Evolutionary conservation across 1,140 invertebrate species (phyloP).

Genomic region (Drosophila pachea): DNA sequence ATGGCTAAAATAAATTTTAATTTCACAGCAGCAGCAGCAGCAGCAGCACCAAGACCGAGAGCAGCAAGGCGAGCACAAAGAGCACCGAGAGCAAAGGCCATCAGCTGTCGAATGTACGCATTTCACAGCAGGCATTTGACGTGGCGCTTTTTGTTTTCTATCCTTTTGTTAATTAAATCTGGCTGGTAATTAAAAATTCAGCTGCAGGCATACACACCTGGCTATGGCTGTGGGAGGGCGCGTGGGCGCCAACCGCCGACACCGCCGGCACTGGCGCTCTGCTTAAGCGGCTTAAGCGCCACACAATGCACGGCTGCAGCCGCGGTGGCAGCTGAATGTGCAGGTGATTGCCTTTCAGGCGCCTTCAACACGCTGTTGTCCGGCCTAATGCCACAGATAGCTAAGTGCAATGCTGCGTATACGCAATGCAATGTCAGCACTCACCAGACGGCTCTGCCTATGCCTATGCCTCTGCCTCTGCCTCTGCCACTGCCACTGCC

Average conservation of each 20-base stretch:
- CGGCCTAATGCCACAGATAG: conserved; percentile 8
- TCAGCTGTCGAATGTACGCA: conserved; percentile 16
- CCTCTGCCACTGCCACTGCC: not conserved
- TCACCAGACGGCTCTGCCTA: not conserved
- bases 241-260: not conserved
- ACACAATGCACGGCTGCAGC: conserved; percentile 22
- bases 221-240: not conserved
- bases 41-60: not conserved
- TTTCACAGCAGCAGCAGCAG: conserved; percentile 44
- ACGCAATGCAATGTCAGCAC: too few relatives aligned
- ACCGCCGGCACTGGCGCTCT: not conserved
- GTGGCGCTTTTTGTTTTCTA: not conserved
- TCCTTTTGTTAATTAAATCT: conserved; percentile 33
- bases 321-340: not conserved
- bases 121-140: conserved; percentile 15
- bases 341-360: conserved; percentile 9
- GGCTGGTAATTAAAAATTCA: conserved; percentile 43
- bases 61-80: not conserved
- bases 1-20: conserved; percentile 74
- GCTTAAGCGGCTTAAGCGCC: conserved; percentile 31
- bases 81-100: not conserved
- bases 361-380: conserved; percentile 4
- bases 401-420: conserved; percentile 18
- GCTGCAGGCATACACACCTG: not conserved
- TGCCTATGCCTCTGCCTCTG: not conserved